phyloP scores from a whole-genome alignment of 2,113 vertebrate species.

The Recurvirostra avosetta region DNA sequence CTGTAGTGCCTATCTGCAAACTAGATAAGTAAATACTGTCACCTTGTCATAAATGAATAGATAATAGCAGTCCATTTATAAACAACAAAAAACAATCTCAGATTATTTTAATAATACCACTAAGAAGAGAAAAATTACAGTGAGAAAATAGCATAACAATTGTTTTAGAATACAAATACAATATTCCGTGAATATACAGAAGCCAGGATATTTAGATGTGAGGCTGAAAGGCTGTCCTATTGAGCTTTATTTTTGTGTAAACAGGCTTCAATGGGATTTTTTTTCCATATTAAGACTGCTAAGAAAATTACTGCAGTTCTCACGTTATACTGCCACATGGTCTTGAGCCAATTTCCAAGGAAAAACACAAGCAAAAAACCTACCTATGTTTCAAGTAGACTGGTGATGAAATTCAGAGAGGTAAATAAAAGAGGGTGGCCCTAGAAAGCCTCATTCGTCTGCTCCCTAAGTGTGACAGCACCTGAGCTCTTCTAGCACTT shows the following conservation, averaged over 20 bases:
- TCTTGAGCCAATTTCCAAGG: not conserved
- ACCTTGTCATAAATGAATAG: constrained; percentile 25
- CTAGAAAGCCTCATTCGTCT: not conserved
- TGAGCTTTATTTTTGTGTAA: constrained; percentile 15
- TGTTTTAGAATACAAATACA: not conserved
- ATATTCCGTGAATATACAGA: not conserved
- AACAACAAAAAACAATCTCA: constrained; percentile 28
- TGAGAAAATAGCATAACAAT: not conserved
- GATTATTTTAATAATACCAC: constrained; percentile 20
- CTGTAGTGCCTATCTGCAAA: not conserved
- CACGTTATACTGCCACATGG: not conserved
- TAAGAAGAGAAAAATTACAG: not conserved
- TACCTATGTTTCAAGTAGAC: not conserved
- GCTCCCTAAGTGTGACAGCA: not conserved
- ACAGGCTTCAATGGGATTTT: not conserved
- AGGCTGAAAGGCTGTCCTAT: not conserved
- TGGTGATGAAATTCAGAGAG: not conserved
- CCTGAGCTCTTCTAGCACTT: not conserved
- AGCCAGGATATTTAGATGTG: not conserved
- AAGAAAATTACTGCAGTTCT: not conserved
- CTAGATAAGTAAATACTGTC: constrained; percentile 3
- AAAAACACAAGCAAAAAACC: not conserved
- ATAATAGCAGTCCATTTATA: constrained; percentile 47
- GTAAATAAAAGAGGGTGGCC: not conserved
- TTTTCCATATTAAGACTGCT: not conserved